phyloP scores from a whole-genome alignment of 2,113 vertebrate species.

The Lophius piscatorius region DNA sequence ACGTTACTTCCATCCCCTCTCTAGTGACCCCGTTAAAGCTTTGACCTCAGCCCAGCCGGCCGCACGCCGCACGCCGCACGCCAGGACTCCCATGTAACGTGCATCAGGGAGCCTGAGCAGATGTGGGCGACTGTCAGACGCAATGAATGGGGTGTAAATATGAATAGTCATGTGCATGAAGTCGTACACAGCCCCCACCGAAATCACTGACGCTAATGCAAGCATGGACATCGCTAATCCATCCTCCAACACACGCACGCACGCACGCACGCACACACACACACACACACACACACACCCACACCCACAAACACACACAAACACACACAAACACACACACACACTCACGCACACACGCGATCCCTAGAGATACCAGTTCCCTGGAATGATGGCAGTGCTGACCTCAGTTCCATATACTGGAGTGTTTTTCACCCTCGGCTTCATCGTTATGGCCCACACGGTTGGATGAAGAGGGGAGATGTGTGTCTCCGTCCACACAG shows the following conservation, averaged over 20 bases:
- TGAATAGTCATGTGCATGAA: conserved; percentile 15
- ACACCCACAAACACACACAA: conserved; percentile 6
- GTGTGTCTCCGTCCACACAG: conserved; percentile 6
- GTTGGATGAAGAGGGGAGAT: conserved; percentile 31
- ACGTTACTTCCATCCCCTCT: neutral
- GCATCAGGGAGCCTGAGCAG: conserved; percentile 2
- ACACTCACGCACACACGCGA: conserved; percentile 2
- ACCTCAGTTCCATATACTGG: conserved; percentile 8
- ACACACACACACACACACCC: conserved; percentile 6
- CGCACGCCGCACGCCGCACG: conserved; percentile 1
- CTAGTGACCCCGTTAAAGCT: conserved; percentile 21
- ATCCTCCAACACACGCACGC: conserved; percentile 2
- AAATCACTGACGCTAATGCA: conserved; percentile 21
- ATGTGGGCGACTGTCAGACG: conserved; percentile 42
- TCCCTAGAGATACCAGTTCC: conserved; percentile 9
- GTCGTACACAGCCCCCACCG: neutral
- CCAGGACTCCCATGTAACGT: conserved; percentile 18
- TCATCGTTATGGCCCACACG: conserved; percentile 15
- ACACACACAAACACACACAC: conserved; percentile 5
- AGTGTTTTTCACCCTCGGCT: conserved; percentile 31
- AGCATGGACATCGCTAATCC: neutral
- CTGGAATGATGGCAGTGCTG: conserved; percentile 27
- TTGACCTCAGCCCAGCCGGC: neutral
- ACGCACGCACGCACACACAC: neutral
- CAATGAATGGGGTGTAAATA: conserved; percentile 38